Evolutionary conservation across 2,888 invertebrate species (phyloP).

Genomic region (Omphaloscelis lunosa): DNA sequence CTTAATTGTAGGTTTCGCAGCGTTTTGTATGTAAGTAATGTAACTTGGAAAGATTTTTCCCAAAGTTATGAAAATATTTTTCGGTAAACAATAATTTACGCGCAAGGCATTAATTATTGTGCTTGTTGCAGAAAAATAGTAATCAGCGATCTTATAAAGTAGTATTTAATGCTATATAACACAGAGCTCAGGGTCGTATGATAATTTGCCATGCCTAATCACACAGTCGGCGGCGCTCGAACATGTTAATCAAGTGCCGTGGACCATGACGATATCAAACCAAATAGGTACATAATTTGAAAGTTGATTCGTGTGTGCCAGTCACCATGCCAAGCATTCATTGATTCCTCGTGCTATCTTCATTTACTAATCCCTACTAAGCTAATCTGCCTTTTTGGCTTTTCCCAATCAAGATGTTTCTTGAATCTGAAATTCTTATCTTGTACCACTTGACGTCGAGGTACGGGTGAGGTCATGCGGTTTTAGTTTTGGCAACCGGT

Average conservation of each 20-base stretch:
- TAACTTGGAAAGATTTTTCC: constrained; percentile 7
- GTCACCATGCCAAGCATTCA: constrained; percentile 20
- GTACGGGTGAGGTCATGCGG: constrained; percentile 12
- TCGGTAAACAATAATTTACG: not conserved
- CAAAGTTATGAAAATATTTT: not conserved
- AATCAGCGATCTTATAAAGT: constrained; percentile 35
- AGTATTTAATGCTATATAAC: constrained; percentile 39
- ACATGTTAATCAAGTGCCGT: constrained; percentile 60
- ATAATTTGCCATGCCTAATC: constrained; percentile 60
- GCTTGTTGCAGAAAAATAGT: constrained; percentile 34
- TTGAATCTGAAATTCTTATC: constrained; percentile 15
- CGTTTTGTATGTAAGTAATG: constrained; percentile 16
- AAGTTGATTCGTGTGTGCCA: constrained; percentile 43
- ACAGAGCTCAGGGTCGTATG: constrained; percentile 61
- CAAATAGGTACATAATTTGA: constrained; percentile 28
- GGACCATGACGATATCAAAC: constrained; percentile 60
- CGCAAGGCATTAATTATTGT: not conserved
- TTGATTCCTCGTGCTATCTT: constrained; percentile 15
- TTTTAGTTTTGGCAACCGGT: constrained; percentile 47
- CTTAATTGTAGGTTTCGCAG: not conserved
- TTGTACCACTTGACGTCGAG: not conserved
- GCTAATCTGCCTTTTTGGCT: not conserved
- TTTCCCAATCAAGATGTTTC: constrained; percentile 5
- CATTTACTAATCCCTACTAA: not conserved
- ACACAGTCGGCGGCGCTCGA: constrained; percentile 43